phyloP scores from a whole-genome alignment of 2,113 vertebrate species.

The Plecturocebus donacophilus region DNA sequence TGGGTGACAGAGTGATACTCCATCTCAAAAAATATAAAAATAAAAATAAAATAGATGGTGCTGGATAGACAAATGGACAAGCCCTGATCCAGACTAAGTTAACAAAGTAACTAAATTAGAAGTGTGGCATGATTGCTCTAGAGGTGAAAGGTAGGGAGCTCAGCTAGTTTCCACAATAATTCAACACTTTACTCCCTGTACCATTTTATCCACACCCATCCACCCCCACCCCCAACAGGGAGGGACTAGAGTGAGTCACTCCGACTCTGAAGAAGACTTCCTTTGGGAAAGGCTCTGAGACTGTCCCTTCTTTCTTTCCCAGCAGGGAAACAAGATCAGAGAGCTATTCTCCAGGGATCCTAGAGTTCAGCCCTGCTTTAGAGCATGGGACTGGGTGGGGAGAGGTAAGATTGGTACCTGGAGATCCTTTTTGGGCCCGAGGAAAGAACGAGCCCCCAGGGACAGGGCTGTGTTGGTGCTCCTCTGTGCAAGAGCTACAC shows the following conservation, averaged over 20 bases:
- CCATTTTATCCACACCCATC: background rate
- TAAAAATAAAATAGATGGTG: slow-evolving; percentile 11
- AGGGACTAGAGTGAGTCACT: background rate
- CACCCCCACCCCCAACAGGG: too few species aligned
- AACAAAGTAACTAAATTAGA: background rate
- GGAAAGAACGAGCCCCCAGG: slow-evolving; percentile 77
- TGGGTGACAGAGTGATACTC: too few species aligned
- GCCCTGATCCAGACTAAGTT: background rate
- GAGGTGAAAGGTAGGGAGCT: background rate
- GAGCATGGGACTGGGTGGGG: background rate
- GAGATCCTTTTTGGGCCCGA: slow-evolving; percentile 78
- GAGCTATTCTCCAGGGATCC: background rate
- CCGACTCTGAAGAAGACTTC: background rate
- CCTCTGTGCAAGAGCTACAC: slow-evolving; percentile 88
- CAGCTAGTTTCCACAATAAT: background rate
- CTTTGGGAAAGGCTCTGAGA: background rate
- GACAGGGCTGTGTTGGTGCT: slow-evolving; percentile 80
- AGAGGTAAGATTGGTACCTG: slow-evolving; percentile 78
- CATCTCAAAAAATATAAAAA: background rate
- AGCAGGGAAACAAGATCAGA: background rate
- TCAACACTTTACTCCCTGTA: background rate
- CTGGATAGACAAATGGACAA: background rate
- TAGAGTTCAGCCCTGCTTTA: background rate
- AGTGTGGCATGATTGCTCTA: background rate
- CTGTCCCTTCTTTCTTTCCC: background rate